Evolutionary conservation across 2,888 invertebrate species (phyloP).

Genomic region (Andrena haemorrhoa): DNA sequence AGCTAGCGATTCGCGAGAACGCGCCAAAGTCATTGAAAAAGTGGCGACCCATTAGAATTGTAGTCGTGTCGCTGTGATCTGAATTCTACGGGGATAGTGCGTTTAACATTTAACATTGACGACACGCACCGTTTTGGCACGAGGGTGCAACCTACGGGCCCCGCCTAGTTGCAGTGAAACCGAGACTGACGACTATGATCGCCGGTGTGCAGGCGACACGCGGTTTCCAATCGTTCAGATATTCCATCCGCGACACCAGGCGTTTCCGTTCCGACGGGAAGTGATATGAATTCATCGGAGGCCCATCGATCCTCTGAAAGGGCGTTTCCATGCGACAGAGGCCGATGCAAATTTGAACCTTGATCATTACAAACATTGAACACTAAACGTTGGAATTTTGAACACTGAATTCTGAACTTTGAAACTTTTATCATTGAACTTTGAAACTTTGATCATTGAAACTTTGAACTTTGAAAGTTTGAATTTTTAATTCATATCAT

Average conservation of each 20-base stretch:
- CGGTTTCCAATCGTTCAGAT: constrained; percentile 61
- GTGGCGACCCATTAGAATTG: constrained; percentile 37
- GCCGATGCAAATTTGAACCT: background rate
- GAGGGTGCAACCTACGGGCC: constrained; percentile 50
- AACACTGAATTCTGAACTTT: background rate
- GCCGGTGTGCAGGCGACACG: constrained; percentile 9
- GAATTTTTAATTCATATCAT: no score
- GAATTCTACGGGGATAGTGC: constrained; percentile 44
- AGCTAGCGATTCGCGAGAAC: no score
- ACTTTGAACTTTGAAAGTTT: no score
- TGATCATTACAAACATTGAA: background rate
- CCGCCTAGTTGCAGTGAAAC: constrained; percentile 61
- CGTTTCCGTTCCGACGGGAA: constrained; percentile 65
- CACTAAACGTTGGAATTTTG: background rate
- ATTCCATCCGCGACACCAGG: constrained; percentile 59
- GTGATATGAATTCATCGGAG: constrained; percentile 61
- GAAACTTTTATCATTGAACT: no score
- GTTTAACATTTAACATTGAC: constrained; percentile 49
- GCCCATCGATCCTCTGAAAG: constrained; percentile 28
- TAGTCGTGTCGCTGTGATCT: constrained; percentile 45
- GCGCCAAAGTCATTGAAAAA: constrained; percentile 3
- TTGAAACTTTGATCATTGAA: no score
- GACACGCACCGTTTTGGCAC: constrained; percentile 64
- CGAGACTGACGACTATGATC: constrained; percentile 19
- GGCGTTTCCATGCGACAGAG: constrained; percentile 4